Base-by-base conservation (phyloP, 2,888 invertebrate genomes). In the Calameuta idolon region DNA sequence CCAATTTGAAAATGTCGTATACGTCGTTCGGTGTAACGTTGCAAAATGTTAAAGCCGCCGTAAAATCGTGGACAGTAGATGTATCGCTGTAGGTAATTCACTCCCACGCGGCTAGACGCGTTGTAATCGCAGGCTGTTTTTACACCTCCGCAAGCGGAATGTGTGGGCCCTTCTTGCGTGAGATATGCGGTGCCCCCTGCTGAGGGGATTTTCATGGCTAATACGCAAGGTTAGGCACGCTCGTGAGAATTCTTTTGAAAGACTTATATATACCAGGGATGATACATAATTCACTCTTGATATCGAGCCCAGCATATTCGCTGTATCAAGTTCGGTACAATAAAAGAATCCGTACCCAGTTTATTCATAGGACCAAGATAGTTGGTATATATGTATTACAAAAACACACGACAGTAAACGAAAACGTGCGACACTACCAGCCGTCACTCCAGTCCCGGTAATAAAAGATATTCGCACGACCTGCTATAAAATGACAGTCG, bases 31-130 rank as follows among this genome's bases (percentile, higher is more conserved):
- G 69, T 33, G 33, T 69, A 69, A 69, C 40, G 34, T 40, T 55
- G 73, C 34, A 73, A 34, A 34, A 40, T 73, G 74, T 33, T 33
- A 34, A 79, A 78, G 79, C 76, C 77, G 80, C 77, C 83, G 82
- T 79, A 86, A 85, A 85, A 81, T 79, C 79, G 76, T 77, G 75
- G 75, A 76, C 80, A 81, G 83, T 79, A 85, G 85, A 87, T 85
- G 88, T 86, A 87, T 87, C 86, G 83, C 86, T 84, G 87, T 85
- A 86, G 83, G 87, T 88, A 89, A 89, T 89, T 89, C 87, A 87
- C 90, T 85, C 90, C 90, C 85, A 91, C 90, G 88, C 87, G 80
- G 74, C 79, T 77, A 40, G 40, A 75, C 81, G 80, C 79, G 69
- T 81, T 74, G 82, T 81, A 83, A 84, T 88, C 87, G 84, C 83